Evolutionary conservation across 2,888 invertebrate species (phyloP), one percentile per base, ranked within the genome.

Genomic region (Asteroscopus sphinx): DNA sequence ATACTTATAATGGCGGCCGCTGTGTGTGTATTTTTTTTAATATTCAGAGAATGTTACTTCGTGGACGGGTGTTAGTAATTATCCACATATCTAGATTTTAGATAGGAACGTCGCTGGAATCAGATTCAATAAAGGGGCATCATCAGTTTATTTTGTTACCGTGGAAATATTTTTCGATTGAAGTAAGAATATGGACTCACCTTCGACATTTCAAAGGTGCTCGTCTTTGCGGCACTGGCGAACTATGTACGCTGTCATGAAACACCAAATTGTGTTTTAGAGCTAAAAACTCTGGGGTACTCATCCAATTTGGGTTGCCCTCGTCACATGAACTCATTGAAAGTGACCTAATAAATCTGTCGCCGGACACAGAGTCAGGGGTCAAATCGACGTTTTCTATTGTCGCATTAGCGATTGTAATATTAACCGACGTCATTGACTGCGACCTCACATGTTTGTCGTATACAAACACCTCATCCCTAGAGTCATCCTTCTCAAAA

Each of bases 181-280:
- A 42, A 35, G 46, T 48, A 49, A 49, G 28, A 6, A 40, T 30
- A 12, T 7, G 15, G 52, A 83, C 80, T 89, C 73, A 95, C 95
- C 95, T 93, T 85, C 96, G 91, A 85, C 96, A 96, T 91, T 96
- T 96, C 53, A 96, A 89, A 48, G 96, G 94, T 6, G 94, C 91
- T 75, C 95, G 95, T 44, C 96, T 95, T 40, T 95, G 95, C 37
- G 96, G 94, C 21, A 97, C 96, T 0, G 97, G 97, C 0, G 97
- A 97, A 33, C 96, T 96, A 44, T 96, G 96, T 9, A 96, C 96
- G 81, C 97, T 97, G 61, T 97, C 97, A 1, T 97, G 97, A 85
- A 97, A 97, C 35, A 96, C 96, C 64, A 97, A 89, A 86, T 97
- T 97, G 80, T 97, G 97, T 81, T 97, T 97, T 60, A 97, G 94